phyloP scores from a whole-genome alignment of 2,888 invertebrate genomes.

The Nomada hirtipes region DNA sequence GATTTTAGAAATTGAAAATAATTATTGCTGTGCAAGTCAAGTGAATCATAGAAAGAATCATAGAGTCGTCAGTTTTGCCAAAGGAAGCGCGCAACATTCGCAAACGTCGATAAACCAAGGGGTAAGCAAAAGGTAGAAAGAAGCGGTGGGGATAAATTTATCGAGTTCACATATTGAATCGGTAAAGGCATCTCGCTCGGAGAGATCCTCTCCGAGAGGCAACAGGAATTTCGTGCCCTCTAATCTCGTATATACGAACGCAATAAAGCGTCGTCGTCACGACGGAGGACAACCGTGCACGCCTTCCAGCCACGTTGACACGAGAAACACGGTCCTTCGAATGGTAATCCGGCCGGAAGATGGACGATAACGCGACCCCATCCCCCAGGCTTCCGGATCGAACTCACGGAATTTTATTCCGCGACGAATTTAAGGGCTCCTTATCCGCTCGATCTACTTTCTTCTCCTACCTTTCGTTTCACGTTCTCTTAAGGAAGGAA shows the following conservation, averaged over 20 bases:
- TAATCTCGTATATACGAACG: constrained; percentile 69
- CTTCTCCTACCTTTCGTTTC: no score
- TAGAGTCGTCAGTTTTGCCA: background rate
- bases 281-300: constrained; percentile 45
- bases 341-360: constrained; percentile 63
- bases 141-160: constrained; percentile 70
- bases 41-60: background rate
- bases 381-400: constrained; percentile 21
- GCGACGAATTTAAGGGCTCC: constrained; percentile 27
- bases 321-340: constrained; percentile 39
- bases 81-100: background rate
- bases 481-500: background rate
- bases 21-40: no score
- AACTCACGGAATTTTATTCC: constrained; percentile 36
- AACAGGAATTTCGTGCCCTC: constrained; percentile 59
- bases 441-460: constrained; percentile 16
- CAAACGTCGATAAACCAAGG: constrained; percentile 2
- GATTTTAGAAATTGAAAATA: no score
- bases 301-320: constrained; percentile 48
- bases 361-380: constrained; percentile 46
- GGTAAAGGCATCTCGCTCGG: constrained; percentile 29
- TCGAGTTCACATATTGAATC: constrained; percentile 74
- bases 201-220: constrained; percentile 14
- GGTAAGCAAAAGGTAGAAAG: background rate
- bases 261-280: constrained; percentile 67